These are phyloP conservation scores for Scomber scombrus DNA, from an alignment of 2,113 vertebrate genomes.

Conservation along the genomic window DNA sequence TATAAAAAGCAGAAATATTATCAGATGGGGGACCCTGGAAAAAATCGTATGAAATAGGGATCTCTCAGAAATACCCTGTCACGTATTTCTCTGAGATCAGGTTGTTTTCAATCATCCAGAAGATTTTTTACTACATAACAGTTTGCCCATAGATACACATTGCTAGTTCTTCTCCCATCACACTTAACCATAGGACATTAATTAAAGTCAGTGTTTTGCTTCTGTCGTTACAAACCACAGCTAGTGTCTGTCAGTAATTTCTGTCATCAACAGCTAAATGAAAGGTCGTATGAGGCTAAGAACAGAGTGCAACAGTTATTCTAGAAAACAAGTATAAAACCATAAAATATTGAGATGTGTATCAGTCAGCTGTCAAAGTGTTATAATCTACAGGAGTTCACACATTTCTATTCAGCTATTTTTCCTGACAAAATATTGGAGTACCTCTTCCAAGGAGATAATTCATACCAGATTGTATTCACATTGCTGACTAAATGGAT, in stretches of 20 bases:
- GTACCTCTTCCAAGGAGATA: slow-evolving; percentile 21
- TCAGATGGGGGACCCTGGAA: too few relatives aligned
- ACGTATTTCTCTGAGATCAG: too few relatives aligned
- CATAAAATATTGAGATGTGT: not conserved
- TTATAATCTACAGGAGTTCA: not conserved
- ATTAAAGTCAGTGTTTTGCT: slow-evolving; percentile 48
- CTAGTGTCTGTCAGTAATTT: slow-evolving; percentile 12
- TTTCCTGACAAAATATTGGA: not conserved
- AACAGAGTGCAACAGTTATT: not conserved
- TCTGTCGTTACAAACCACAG: slow-evolving; percentile 23
- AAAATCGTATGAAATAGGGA: too few relatives aligned
- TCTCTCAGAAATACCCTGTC: too few relatives aligned
- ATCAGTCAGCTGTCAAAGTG: not conserved
- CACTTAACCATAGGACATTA: slow-evolving; percentile 15
- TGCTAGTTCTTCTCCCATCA: slow-evolving; percentile 6
- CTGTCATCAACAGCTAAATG: slow-evolving; percentile 31
- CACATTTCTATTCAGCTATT: not conserved
- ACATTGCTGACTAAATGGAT: slow-evolving; percentile 41
- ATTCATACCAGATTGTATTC: slow-evolving; percentile 48
- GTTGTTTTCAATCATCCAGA: not conserved
- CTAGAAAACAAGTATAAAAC: not conserved
- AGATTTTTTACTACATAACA: not conserved
- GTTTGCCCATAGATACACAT: not conserved
- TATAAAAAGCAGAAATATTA: too few relatives aligned
- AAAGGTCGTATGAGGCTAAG: slow-evolving; percentile 12